Conservation (phyloP, 2,113 vertebrate genomes). For the Pseudopodoces humilis region DNA sequence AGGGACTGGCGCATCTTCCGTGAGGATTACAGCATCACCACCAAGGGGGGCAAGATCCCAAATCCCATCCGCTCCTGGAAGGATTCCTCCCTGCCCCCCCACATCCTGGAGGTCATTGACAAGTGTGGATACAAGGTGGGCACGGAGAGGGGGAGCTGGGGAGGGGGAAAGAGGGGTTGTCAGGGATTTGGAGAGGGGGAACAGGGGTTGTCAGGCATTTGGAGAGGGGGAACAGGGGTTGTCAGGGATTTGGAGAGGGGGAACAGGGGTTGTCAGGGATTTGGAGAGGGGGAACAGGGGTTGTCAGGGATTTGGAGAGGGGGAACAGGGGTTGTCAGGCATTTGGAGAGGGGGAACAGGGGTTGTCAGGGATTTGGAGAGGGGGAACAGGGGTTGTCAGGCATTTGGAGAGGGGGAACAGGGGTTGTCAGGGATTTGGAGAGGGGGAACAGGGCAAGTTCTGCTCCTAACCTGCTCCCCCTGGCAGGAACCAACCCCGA, state of each 20-base stretch:
- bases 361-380: accelerated
- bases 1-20: constrained; percentile 98
- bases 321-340: not conserved
- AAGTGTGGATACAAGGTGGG: constrained; percentile 97
- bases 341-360: too few relatives aligned
- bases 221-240: too few relatives aligned
- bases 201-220: not conserved
- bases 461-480: not conserved
- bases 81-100: constrained; percentile 89
- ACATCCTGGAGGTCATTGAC: constrained; percentile 98
- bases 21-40: constrained; percentile 98
- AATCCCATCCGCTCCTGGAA: constrained; percentile 99
- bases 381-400: accelerated
- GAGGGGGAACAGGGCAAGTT: not conserved
- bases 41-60: constrained; percentile 97
- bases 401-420: accelerated
- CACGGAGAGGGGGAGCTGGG: accelerated
- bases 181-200: accelerated
- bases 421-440: accelerated
- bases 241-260: accelerated
- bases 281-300: too few relatives aligned
- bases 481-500: constrained; percentile 91
- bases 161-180: accelerated
- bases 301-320: accelerated
- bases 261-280: not conserved